phyloP scores from a whole-genome alignment of 2,797 vertebrate species.

The Aselliscus stoliczkanus region DNA sequence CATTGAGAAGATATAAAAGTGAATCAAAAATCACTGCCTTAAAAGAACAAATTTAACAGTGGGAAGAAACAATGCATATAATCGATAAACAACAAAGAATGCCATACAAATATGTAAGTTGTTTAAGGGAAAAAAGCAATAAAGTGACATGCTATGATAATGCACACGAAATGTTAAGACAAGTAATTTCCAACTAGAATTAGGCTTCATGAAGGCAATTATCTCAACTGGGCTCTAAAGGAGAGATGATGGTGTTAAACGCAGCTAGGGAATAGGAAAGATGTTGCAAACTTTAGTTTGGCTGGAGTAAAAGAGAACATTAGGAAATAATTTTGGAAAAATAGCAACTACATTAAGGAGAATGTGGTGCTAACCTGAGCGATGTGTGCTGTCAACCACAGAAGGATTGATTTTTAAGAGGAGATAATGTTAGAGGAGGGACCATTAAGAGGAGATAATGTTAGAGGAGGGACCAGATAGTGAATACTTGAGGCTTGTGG shows the following conservation, averaged over 20 bases:
- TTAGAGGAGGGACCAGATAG: not conserved
- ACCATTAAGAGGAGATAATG: not conserved
- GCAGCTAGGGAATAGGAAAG: not conserved
- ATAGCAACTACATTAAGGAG: not conserved
- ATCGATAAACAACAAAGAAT: not conserved
- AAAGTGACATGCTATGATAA: not conserved
- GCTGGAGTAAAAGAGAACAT: not conserved
- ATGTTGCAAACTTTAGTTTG: not conserved
- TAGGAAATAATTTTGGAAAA: constrained; percentile 8
- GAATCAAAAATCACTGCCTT: not conserved
- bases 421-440: not conserved
- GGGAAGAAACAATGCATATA: not conserved
- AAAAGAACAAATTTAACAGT: not conserved
- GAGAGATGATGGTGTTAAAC: not conserved
- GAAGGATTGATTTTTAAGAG: not conserved
- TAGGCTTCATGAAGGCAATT: not conserved
- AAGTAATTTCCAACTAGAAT: not conserved
- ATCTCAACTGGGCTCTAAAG: not conserved
- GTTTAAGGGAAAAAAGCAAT: not conserved
- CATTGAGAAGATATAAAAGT: not conserved
- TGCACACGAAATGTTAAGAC: not conserved
- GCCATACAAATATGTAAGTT: not conserved
- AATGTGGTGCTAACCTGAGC: not conserved
- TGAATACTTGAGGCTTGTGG: not conserved
- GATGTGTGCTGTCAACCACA: not conserved